Evolutionary conservation across 2,113 vertebrate genomes (phyloP), one percentile per base, ranked within the genome.

Genomic region (Passerina amoena): DNA sequence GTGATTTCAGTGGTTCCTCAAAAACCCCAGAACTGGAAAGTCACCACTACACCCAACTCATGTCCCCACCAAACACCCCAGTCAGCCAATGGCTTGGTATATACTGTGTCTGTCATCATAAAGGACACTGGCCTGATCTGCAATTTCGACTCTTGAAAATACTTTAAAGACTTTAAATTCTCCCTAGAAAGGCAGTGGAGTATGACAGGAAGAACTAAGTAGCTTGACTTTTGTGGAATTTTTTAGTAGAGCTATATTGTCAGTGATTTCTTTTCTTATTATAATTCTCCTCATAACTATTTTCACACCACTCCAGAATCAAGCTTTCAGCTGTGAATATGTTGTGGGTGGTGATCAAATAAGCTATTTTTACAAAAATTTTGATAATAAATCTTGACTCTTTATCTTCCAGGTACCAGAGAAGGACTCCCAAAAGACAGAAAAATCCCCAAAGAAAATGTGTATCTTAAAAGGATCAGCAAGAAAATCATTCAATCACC

Each of bases 261-360:
- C 56, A 71, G 37, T 57, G n/a, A 68, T 75, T 94, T 93, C 31
- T 81, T 83, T 72, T 79, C 56, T 33, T 77, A 63, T 89, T 89
- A 60, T 48, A 82, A 92, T 92, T 93, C 45, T 53, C 12, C 27
- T 94, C 54, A n/a, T 78, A 63, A 87, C 53, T 71, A 64, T 68
- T 31, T 85, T 66, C 60, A 53, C 2, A 5, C 10, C 16, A 27
- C 19, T 82, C 21, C 59, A 91, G 77, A 96, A 87, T 68, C n/a
- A 88, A 73, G 38, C 4, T 84, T 92, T 94, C 53, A 56, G 9
- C 14, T 42, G 40, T 69, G 64, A 81, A 51, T 70, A 30, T 54
- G 35, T 50, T 76, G 69, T 75, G 78, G 23, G 45, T 72, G 53
- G 48, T 76, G 56, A 80, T 82, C 64, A 95, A 89, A 82, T 89